Percentiles rank a stretch among this genome's conserved stretches.
Conservation (phyloP, 2,113 vertebrate species). For the Melanotaenia duboulayi region DNA sequence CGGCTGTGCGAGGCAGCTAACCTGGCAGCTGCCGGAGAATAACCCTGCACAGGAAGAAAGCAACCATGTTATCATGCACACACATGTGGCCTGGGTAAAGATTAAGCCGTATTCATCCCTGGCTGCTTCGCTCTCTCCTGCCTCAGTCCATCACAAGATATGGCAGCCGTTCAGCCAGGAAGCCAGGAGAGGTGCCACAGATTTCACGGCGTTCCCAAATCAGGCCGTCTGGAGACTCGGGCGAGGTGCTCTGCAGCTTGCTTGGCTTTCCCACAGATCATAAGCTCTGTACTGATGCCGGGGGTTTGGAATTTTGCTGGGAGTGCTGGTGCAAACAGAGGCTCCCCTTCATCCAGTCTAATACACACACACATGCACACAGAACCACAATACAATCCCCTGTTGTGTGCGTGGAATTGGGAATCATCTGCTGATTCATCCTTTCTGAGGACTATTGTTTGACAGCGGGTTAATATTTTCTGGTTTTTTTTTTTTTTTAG, state of each 20-base stretch:
- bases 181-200: constrained; percentile 81
- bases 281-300: constrained; percentile 62
- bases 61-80: constrained; percentile 86
- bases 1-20: constrained; percentile 81
- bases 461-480: constrained; percentile 68
- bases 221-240: constrained; percentile 73
- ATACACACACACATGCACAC: constrained; percentile 41
- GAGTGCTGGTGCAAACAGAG: constrained; percentile 52
- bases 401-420: constrained; percentile 71
- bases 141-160: constrained; percentile 87
- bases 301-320: constrained; percentile 70
- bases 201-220: constrained; percentile 84
- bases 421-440: constrained; percentile 77
- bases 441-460: constrained; percentile 73
- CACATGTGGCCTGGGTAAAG: constrained; percentile 87
- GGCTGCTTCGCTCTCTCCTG: constrained; percentile 82
- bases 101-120: constrained; percentile 89
- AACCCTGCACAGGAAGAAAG: constrained; percentile 83
- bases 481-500: constrained; percentile 32
- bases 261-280: constrained; percentile 72
- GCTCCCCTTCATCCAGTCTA: constrained; percentile 48
- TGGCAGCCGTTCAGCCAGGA: constrained; percentile 84
- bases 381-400: constrained; percentile 60
- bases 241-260: constrained; percentile 67
- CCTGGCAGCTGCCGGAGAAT: constrained; percentile 83